Percentiles rank a stretch among this genome's conserved stretches.
Evolutionary conservation across 2,888 invertebrate species (phyloP).

Genomic region (Anoncus sp.): DNA sequence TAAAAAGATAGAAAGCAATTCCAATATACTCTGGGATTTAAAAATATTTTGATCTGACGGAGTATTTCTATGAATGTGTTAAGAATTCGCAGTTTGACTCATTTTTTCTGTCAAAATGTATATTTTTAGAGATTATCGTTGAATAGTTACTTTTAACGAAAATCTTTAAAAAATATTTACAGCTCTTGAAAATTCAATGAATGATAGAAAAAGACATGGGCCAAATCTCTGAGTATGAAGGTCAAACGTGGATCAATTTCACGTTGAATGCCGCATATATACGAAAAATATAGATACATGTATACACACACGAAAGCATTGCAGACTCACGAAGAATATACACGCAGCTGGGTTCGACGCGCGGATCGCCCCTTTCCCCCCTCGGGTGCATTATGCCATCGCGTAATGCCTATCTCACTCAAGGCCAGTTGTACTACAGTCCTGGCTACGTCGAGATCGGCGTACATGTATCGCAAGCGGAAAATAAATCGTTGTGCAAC

Average conservation of each 20-base stretch:
- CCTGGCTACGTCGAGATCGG: slow-evolving; percentile 58
- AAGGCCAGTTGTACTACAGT: slow-evolving; percentile 82
- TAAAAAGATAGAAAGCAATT: too few relatives aligned
- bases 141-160: not conserved
- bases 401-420: slow-evolving; percentile 79
- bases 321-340: slow-evolving; percentile 44
- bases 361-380: slow-evolving; percentile 32
- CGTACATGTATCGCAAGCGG: slow-evolving; percentile 75
- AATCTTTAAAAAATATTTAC: not conserved
- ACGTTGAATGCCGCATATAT: not conserved
- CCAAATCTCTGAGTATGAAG: not conserved
- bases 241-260: not conserved
- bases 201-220: not conserved
- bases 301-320: slow-evolving; percentile 13
- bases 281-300: not conserved
- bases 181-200: not conserved
- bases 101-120: too few relatives aligned
- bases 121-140: too few relatives aligned
- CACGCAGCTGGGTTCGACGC: slow-evolving; percentile 62
- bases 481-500: slow-evolving; percentile 82
- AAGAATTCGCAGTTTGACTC: too few relatives aligned
- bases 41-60: too few relatives aligned
- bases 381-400: slow-evolving; percentile 79
- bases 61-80: too few relatives aligned
- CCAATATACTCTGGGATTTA: too few relatives aligned